Evolutionary conservation across 2,888 invertebrate species (phyloP).

Genomic region (Junonia oenone): DNA sequence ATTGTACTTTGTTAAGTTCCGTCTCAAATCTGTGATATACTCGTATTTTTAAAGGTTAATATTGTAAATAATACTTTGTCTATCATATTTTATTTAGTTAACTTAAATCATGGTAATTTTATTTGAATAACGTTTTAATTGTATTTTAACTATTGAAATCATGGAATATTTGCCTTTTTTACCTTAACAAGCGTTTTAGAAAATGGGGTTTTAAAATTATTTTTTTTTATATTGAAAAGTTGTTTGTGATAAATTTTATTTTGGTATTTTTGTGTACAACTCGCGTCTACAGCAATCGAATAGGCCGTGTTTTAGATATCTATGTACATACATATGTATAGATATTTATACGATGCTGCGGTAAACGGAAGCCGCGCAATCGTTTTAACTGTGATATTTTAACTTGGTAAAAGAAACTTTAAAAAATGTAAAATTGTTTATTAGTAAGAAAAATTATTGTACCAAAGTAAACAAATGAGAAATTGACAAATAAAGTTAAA

Average conservation of each 20-base stretch:
- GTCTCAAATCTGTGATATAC: constrained; percentile 54
- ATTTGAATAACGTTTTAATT: constrained; percentile 38
- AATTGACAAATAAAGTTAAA: constrained; percentile 71
- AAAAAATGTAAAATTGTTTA: constrained; percentile 66
- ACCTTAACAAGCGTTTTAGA: constrained; percentile 53
- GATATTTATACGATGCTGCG: constrained; percentile 22
- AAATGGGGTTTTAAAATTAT: constrained; percentile 59
- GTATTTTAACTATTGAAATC: constrained; percentile 14
- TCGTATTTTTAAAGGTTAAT: constrained; percentile 17
- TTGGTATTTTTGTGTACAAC: constrained; percentile 64
- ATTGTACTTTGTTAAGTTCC: not conserved
- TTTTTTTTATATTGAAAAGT: constrained; percentile 35
- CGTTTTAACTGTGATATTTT: constrained; percentile 64
- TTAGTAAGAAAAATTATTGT: constrained; percentile 65
- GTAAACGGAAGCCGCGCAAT: constrained; percentile 40
- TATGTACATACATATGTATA: constrained; percentile 19
- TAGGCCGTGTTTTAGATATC: constrained; percentile 56
- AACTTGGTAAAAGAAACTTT: constrained; percentile 41
- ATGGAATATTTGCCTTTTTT: constrained; percentile 15
- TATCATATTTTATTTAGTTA: constrained; percentile 51
- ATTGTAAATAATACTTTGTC: constrained; percentile 63
- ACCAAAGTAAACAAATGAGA: constrained; percentile 54
- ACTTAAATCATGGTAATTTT: constrained; percentile 65
- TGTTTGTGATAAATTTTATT: constrained; percentile 65
- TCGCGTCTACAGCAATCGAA: constrained; percentile 54